Conservation (phyloP, 2,113 vertebrate genomes). For the Dasyornis broadbenti region DNA sequence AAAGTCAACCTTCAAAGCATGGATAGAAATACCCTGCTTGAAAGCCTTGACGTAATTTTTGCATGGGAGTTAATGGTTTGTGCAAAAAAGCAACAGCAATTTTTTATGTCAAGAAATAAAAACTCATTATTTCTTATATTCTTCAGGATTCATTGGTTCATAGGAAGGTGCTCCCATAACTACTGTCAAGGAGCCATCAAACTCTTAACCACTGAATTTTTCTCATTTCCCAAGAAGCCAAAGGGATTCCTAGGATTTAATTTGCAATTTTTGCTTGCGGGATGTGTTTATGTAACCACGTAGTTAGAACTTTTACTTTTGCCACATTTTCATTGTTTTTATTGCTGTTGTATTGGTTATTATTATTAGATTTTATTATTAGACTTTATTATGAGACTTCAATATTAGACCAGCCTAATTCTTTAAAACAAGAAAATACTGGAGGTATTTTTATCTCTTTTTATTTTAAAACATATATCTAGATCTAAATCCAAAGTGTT, state of each 20-base stretch:
- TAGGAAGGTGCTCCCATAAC: background rate
- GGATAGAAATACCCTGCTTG: background rate
- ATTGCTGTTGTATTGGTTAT: background rate
- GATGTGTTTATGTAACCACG: background rate
- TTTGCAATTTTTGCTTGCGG: background rate
- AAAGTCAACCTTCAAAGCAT: background rate
- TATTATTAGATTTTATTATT: background rate
- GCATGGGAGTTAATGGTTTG: accelerated
- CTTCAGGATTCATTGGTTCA: background rate
- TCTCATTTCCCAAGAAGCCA: background rate
- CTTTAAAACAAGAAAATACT: background rate
- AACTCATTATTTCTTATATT: background rate
- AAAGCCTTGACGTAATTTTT: background rate
- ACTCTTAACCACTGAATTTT: background rate
- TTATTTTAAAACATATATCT: background rate
- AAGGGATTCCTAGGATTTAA: background rate
- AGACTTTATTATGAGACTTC: background rate
- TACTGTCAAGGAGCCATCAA: background rate
- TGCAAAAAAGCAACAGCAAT: background rate
- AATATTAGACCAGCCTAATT: background rate
- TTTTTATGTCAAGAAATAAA: background rate
- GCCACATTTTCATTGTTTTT: background rate
- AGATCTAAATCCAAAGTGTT: background rate
- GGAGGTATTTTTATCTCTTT: background rate
- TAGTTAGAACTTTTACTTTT: background rate